Conservation (phyloP, 2,888 invertebrate species). For the Liodrosophila aerea region DNA sequence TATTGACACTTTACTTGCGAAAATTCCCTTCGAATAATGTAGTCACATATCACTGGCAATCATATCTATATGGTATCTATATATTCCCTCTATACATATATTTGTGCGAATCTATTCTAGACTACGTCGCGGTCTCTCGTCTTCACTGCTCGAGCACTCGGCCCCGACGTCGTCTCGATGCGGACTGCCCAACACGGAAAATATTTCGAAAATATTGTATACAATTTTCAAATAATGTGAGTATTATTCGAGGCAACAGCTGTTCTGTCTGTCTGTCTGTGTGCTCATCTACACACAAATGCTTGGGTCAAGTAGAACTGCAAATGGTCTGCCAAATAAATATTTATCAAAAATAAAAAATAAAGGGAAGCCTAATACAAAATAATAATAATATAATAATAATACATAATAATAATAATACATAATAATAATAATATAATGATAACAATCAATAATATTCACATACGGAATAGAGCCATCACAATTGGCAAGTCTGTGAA, state of each 20-base stretch:
- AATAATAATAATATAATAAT: no score
- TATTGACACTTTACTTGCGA: neutral
- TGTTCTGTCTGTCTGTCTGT: slow-evolving; percentile 29
- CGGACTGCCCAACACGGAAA: slow-evolving; percentile 47
- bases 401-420: no score
- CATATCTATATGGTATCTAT: slow-evolving; percentile 1
- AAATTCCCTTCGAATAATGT: neutral
- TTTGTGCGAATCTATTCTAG: slow-evolving; percentile 24
- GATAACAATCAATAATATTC: no score
- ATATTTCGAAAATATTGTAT: slow-evolving; percentile 53
- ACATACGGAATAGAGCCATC: no score
- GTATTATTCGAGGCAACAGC: slow-evolving; percentile 40
- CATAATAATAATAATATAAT: no score
- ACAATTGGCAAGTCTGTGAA: no score
- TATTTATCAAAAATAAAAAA: no score
- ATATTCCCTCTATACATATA: slow-evolving; percentile 20
- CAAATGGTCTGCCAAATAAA: no score
- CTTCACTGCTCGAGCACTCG: slow-evolving; percentile 30
- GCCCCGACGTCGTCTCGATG: slow-evolving; percentile 49
- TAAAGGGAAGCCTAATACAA: no score
- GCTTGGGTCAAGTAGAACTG: no score
- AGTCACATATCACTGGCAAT: no score
- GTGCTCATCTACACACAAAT: neutral
- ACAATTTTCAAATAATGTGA: slow-evolving; percentile 32
- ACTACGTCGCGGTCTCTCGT: slow-evolving; percentile 23